Percentiles rank a stretch among this genome's conserved stretches.
phyloP scores from a whole-genome alignment of 2,113 vertebrate species.

The Eira barbara region DNA sequence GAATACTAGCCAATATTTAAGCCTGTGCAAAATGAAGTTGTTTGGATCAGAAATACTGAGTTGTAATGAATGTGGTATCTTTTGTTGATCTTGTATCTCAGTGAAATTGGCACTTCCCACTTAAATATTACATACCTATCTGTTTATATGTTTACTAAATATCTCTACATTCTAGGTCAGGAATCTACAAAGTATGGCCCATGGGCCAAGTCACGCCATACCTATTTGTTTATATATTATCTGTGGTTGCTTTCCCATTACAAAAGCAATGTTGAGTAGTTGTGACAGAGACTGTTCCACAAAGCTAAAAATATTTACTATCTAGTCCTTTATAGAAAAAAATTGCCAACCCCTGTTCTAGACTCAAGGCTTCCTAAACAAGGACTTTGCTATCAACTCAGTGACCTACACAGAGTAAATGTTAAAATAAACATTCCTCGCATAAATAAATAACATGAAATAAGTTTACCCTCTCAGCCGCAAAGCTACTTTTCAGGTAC shows the following conservation, averaged over 20 bases:
- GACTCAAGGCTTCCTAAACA: background rate
- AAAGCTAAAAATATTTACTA: constrained; percentile 4
- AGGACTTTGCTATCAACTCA: background rate
- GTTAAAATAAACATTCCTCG: background rate
- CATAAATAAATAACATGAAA: background rate
- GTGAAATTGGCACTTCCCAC: background rate
- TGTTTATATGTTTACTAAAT: background rate
- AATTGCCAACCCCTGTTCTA: background rate
- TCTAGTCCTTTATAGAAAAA: background rate
- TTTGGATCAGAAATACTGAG: constrained; percentile 18
- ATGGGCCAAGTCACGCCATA: background rate
- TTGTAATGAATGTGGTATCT: background rate
- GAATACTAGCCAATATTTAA: background rate
- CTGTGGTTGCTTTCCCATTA: background rate
- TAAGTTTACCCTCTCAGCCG: background rate
- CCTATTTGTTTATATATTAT: background rate
- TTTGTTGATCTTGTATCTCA: background rate
- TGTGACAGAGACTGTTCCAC: background rate
- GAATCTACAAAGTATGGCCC: background rate
- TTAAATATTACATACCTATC: background rate
- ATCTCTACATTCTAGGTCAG: background rate
- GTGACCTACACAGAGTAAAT: background rate
- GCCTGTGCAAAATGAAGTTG: background rate
- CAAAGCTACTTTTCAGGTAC: background rate
- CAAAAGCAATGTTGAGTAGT: background rate